Conservation (phyloP, 53 echinoderm and acorn worm genomes). For the Luidia sarsii region DNA sequence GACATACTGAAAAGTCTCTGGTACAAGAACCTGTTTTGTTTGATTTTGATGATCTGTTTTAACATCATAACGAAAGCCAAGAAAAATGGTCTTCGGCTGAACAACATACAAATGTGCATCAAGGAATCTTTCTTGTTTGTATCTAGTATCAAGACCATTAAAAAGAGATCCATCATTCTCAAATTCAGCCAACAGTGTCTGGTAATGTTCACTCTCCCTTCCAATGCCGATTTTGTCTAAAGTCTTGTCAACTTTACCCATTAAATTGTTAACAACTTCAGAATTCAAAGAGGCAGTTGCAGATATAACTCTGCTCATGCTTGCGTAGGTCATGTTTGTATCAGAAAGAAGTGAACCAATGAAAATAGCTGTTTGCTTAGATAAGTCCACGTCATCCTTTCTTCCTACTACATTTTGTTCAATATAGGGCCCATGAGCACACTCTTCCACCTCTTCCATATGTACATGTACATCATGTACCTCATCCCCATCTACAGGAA, state of each 20-base stretch:
- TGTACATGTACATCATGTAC: neutral
- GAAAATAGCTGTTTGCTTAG: constrained; percentile 2
- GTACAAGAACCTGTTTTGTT: neutral
- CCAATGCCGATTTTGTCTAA: neutral
- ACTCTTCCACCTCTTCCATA: neutral
- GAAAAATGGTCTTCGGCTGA: too few species aligned
- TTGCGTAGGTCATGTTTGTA: constrained; percentile 11
- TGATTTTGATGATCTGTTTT: neutral
- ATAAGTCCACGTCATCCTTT: too few species aligned
- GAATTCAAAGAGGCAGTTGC: neutral
- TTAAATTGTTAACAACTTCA: constrained; percentile 10
- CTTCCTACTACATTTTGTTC: neutral
- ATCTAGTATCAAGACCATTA: neutral
- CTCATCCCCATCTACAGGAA: neutral
- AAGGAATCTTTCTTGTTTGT: constrained; percentile 15
- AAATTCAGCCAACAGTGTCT: too few species aligned
- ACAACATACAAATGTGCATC: neutral
- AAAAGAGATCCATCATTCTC: neutral
- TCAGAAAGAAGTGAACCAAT: constrained; percentile 14
- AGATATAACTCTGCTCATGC: neutral
- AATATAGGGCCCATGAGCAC: neutral
- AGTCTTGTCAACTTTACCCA: neutral
- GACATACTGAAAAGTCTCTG: constrained; percentile 18
- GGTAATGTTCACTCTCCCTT: neutral
- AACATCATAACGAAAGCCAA: constrained; percentile 25